Conservation (phyloP, 2,797 vertebrate genomes). For the Florisuga fusca region DNA sequence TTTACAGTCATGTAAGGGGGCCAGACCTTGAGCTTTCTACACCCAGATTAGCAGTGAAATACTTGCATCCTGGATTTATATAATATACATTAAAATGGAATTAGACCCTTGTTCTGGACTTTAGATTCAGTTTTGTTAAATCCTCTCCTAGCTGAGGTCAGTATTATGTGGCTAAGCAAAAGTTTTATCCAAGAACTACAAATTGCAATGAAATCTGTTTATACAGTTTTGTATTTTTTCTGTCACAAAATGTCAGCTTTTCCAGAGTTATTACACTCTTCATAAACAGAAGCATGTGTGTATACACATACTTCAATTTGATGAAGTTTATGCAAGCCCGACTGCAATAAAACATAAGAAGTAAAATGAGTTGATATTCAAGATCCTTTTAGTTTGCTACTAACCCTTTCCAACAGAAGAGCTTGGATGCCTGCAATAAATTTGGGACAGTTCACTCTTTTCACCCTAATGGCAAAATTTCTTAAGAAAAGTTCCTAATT, state of each 20-base stretch:
- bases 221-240: neutral
- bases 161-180: fast-evolving
- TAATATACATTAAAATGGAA: neutral
- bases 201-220: slow-evolving; percentile 1
- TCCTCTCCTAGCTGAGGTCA: neutral
- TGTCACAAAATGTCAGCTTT: neutral
- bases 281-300: slow-evolving; percentile 6
- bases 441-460: neutral
- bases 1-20: neutral
- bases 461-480: neutral
- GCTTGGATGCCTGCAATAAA: neutral
- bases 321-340: neutral
- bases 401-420: neutral
- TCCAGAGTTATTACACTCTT: neutral
- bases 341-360: neutral
- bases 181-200: neutral
- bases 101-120: neutral
- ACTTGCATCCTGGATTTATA: neutral
- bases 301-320: neutral
- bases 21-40: neutral
- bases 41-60: neutral
- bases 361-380: neutral
- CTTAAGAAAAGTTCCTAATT: neutral
- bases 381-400: neutral
- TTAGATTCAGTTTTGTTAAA: neutral